phyloP scores from a whole-genome alignment of 2,113 vertebrate species.

The Regulus satrapa region DNA sequence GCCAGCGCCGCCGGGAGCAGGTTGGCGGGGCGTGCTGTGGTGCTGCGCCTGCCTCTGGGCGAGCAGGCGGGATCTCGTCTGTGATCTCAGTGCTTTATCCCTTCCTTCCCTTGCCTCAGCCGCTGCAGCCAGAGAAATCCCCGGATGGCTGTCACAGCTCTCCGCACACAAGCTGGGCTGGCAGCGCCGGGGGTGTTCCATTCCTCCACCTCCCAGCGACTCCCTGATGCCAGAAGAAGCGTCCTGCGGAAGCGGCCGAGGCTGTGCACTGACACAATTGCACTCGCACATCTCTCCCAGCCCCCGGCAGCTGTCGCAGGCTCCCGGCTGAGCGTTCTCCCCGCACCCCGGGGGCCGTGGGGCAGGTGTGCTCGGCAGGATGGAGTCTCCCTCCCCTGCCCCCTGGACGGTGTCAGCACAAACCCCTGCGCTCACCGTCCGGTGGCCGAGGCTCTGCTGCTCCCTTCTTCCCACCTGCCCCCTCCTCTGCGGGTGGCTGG shows the following conservation, averaged over 20 bases:
- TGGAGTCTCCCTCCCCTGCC: not conserved
- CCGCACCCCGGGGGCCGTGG: not conserved
- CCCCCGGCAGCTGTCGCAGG: not conserved
- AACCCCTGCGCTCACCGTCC: not conserved
- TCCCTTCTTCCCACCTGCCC: not conserved
- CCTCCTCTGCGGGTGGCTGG: not conserved
- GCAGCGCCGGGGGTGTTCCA: not conserved
- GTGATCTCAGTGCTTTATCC: not conserved
- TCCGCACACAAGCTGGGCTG: not conserved
- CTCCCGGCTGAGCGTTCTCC: not conserved
- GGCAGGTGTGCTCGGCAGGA: not conserved
- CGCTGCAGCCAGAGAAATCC: conserved; percentile 15
- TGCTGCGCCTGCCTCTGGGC: not conserved
- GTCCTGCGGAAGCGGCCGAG: not conserved
- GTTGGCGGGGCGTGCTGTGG: not conserved
- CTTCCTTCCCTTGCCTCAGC: not conserved
- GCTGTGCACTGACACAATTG: not conserved
- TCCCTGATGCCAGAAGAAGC: not conserved
- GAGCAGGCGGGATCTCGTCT: not conserved
- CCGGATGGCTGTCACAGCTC: not conserved
- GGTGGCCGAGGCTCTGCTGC: not conserved
- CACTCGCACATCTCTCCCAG: not conserved
- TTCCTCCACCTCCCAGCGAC: not conserved
- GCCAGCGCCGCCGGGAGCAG: not conserved
- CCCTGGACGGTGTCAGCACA: accelerated